phyloP scores from a whole-genome alignment of 2,113 vertebrate genomes.

The Cnemophilus loriae region DNA sequence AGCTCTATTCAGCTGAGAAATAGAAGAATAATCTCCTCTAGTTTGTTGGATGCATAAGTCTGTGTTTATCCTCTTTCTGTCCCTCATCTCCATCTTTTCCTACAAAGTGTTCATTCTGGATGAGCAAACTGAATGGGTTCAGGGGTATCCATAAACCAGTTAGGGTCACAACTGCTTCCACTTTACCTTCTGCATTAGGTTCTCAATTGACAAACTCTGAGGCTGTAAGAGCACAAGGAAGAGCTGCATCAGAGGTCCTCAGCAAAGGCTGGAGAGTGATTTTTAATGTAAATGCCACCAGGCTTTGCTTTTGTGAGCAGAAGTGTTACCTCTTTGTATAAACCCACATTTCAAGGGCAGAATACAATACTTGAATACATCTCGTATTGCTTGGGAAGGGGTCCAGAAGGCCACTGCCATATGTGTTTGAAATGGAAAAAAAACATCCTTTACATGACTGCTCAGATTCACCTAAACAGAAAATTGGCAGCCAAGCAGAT shows the following conservation, averaged over 20 bases:
- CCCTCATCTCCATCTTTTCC: not conserved
- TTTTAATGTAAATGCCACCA: not conserved
- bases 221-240: not conserved
- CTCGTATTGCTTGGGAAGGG: not conserved
- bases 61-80: not conserved
- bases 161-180: not conserved
- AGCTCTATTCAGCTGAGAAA: not conserved
- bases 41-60: not conserved
- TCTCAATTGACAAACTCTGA: not conserved
- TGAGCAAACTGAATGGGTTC: not conserved
- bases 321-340: not conserved
- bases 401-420: accelerated
- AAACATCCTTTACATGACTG: not conserved
- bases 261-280: not conserved
- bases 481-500: not conserved
- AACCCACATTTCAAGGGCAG: not conserved
- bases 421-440: not conserved
- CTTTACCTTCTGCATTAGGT: not conserved
- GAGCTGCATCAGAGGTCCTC: not conserved
- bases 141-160: not conserved
- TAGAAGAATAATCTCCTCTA: not conserved
- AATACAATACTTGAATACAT: not conserved
- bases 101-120: not conserved
- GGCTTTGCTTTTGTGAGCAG: not conserved
- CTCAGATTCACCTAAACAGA: not conserved